phyloP scores from a whole-genome alignment of 2,113 vertebrate genomes.

The Sialia sialis region DNA sequence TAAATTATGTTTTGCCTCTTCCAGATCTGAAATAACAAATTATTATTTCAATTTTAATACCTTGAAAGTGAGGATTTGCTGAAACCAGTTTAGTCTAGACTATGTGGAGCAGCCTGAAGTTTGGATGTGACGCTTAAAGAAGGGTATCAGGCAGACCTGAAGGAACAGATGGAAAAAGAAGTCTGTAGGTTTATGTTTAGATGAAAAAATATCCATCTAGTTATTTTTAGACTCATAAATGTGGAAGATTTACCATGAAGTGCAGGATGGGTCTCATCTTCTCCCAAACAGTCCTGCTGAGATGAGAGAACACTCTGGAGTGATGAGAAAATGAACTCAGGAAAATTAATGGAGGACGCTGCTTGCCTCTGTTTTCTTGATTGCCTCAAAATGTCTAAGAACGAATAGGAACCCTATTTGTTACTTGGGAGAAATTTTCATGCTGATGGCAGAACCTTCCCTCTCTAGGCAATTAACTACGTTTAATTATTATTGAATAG shows the following conservation, averaged over 20 bases:
- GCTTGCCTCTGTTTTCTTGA: neutral
- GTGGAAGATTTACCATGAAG: neutral
- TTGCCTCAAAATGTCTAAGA: rapidly evolving
- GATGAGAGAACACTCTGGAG: neutral
- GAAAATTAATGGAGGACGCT: neutral
- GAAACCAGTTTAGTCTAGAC: neutral
- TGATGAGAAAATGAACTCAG: neutral
- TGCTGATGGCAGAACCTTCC: neutral
- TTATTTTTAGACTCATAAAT: neutral
- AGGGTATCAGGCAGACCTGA: neutral
- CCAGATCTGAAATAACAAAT: neutral
- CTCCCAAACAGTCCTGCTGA: neutral
- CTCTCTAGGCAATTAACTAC: neutral
- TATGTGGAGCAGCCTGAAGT: neutral
- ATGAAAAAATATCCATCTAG: neutral
- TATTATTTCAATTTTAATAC: neutral
- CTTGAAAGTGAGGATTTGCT: neutral
- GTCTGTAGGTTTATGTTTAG: neutral
- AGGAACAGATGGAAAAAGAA: neutral
- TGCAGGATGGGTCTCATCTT: neutral
- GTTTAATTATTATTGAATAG: neutral
- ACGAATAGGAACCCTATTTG: neutral
- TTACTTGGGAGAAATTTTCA: neutral
- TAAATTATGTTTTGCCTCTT: neutral
- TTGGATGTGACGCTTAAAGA: neutral